Percentiles rank a stretch among this genome's conserved stretches.
These are phyloP conservation scores for Dichetophora obliterata DNA, from an alignment of 2,888 invertebrate genomes.

Conservation along the genomic window DNA sequence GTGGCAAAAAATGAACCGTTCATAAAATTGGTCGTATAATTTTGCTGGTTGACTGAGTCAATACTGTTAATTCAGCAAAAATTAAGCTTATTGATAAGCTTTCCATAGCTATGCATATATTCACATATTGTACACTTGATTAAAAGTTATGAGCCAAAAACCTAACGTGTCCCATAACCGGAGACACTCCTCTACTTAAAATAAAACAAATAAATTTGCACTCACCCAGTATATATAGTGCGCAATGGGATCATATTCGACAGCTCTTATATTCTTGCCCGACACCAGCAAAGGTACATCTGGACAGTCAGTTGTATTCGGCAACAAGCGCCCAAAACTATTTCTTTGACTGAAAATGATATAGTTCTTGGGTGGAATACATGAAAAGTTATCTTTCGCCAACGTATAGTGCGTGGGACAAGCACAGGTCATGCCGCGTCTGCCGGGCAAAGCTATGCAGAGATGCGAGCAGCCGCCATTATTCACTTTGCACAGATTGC, in stretches of 20 bases:
- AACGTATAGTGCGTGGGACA: slow-evolving; percentile 89
- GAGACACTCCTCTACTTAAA: too few species aligned
- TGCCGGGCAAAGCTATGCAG: slow-evolving; percentile 79
- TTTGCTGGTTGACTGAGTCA: too few species aligned
- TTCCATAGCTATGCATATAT: too few species aligned
- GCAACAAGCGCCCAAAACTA: slow-evolving; percentile 83
- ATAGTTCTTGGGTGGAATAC: slow-evolving; percentile 86
- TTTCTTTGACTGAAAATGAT: slow-evolving; percentile 89
- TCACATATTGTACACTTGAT: too few species aligned
- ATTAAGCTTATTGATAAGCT: too few species aligned
- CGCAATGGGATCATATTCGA: slow-evolving; percentile 88
- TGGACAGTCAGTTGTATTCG: slow-evolving; percentile 84
- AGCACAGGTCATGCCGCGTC: slow-evolving; percentile 75
- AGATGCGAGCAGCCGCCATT: slow-evolving; percentile 89
- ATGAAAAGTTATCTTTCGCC: slow-evolving; percentile 78
- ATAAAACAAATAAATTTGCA: too few species aligned
- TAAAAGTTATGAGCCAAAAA: too few species aligned
- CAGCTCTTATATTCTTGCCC: slow-evolving; percentile 83
- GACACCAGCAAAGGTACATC: slow-evolving; percentile 85
- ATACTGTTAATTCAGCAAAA: too few species aligned
- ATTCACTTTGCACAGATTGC: slow-evolving; percentile 80
- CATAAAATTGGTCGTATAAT: too few species aligned
- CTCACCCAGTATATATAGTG: slow-evolving; percentile 80
- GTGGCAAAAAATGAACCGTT: too few species aligned
- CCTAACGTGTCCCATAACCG: too few species aligned